Evolutionary conservation across 53 echinoderm and acorn worm genomes (phyloP).

Genomic region (Henricia sp.): DNA sequence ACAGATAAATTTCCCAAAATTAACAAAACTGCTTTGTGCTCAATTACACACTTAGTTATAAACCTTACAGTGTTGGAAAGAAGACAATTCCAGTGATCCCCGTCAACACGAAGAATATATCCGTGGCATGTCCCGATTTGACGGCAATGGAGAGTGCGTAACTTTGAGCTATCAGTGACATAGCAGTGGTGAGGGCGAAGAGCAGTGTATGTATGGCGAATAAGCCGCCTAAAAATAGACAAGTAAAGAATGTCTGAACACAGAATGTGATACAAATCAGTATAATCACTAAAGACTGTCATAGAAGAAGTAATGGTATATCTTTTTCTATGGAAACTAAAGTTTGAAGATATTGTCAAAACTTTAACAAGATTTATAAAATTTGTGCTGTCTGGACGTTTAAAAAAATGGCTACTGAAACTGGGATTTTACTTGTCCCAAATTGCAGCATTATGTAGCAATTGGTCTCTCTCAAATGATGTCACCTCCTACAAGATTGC

Average conservation of each 20-base stretch:
- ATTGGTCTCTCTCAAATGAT: too few relatives aligned
- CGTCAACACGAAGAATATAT: neutral
- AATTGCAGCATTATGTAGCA: too few relatives aligned
- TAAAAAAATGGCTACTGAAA: too few relatives aligned
- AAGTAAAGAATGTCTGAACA: neutral
- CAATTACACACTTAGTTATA: neutral
- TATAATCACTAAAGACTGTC: too few relatives aligned
- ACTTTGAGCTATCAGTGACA: constrained; percentile 18
- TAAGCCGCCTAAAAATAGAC: neutral
- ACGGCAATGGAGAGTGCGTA: constrained; percentile 16
- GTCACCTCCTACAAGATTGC: too few relatives aligned
- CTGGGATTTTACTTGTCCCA: too few relatives aligned
- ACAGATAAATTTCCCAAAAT: neutral
- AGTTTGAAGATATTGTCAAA: too few relatives aligned
- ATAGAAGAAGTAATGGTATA: too few relatives aligned
- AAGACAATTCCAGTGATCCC: neutral
- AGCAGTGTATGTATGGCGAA: constrained; percentile 20
- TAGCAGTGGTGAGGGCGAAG: constrained; percentile 7
- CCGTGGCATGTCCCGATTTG: neutral
- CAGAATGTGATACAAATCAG: neutral
- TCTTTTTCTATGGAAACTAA: too few relatives aligned
- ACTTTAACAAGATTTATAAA: too few relatives aligned
- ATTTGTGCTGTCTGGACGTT: too few relatives aligned
- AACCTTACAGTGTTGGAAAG: constrained; percentile 20
- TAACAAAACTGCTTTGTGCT: neutral